phyloP scores from a whole-genome alignment of 2,888 invertebrate genomes.

The Melangyna quadrimaculata region DNA sequence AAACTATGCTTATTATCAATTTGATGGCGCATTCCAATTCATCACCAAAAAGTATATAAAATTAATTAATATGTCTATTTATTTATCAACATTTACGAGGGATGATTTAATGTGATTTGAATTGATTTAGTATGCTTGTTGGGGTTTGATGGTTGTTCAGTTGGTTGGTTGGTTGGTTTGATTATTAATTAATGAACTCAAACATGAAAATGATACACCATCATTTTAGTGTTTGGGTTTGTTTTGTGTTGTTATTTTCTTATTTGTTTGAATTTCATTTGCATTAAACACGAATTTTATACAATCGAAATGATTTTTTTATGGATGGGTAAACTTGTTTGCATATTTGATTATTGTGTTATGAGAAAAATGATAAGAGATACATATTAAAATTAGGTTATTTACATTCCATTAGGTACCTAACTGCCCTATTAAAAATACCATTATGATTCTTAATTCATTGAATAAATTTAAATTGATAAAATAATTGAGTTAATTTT shows the following conservation, averaged over 20 bases:
- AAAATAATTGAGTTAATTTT: too few relatives aligned
- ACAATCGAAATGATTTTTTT: not conserved
- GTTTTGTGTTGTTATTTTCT: not conserved
- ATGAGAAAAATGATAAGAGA: too few relatives aligned
- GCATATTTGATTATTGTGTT: too few relatives aligned
- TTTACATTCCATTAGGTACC: too few relatives aligned
- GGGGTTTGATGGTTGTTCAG: not conserved
- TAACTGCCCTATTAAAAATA: too few relatives aligned
- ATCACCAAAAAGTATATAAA: not conserved
- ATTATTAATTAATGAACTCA: not conserved
- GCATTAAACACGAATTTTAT: not conserved
- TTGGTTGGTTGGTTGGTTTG: not conserved
- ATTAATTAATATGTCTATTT: conserved; percentile 5
- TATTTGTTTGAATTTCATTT: not conserved
- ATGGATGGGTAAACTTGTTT: not conserved
- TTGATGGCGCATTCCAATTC: not conserved
- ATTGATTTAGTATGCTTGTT: not conserved
- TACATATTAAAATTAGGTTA: too few relatives aligned
- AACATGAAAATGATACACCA: conserved; percentile 1
- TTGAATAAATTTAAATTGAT: too few relatives aligned
- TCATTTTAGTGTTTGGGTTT: not conserved
- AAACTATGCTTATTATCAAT: conserved; percentile 21
- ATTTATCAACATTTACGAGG: not conserved
- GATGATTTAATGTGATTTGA: not conserved
- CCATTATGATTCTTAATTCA: too few relatives aligned